Percentiles rank a stretch among this genome's conserved stretches.
Evolutionary conservation across 2,113 vertebrate genomes (phyloP).

Genomic region (Malurus melanocephalus): DNA sequence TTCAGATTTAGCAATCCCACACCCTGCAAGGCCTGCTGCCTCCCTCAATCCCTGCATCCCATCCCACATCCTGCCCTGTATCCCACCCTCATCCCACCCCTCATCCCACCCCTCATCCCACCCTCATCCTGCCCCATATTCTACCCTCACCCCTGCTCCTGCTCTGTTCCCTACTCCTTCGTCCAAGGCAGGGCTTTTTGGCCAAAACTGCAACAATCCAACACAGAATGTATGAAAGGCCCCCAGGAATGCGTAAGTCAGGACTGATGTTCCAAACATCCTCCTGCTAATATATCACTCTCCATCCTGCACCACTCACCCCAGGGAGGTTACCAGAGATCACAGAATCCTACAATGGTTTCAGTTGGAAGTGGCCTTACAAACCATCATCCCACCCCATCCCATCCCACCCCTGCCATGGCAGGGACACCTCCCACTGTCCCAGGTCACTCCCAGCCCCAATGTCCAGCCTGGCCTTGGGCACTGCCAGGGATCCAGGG

Average conservation of each 20-base stretch:
- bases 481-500: background rate
- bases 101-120: too few species aligned
- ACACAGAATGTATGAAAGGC: background rate
- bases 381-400: too few species aligned
- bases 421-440: background rate
- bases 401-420: rapidly evolving
- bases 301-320: background rate
- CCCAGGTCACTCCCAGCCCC: background rate
- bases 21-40: background rate
- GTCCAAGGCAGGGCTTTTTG: background rate
- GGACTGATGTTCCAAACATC: background rate
- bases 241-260: rapidly evolving
- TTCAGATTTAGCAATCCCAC: background rate
- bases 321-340: rapidly evolving
- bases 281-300: background rate
- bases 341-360: background rate
- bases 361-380: background rate
- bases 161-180: background rate
- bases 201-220: background rate
- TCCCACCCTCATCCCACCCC: too few species aligned
- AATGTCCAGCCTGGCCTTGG: background rate
- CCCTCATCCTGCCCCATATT: too few species aligned
- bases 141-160: background rate
- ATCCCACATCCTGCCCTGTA: too few species aligned
- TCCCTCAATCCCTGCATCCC: background rate